Conservation (phyloP, 1,140 invertebrate species). For the Semibalanus balanoides region DNA sequence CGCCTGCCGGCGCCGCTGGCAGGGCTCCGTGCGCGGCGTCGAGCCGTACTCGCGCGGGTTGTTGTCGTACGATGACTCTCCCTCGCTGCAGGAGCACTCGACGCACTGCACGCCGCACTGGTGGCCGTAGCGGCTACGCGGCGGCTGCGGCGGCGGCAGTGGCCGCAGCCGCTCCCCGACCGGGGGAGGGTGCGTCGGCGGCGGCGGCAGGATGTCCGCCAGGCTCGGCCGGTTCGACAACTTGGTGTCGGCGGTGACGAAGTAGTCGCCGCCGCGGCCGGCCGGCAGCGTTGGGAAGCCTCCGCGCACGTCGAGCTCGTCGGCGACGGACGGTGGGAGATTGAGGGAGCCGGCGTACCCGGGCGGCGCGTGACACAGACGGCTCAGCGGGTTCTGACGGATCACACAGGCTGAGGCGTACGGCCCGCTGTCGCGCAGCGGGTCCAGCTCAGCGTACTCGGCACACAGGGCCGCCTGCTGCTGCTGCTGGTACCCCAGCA, state of each 20-base stretch:
- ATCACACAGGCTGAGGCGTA: neutral
- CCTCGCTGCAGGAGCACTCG: neutral
- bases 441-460: slow-evolving; percentile 4
- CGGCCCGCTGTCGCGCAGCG: neutral
- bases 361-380: neutral
- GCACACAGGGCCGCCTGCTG: neutral
- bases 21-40: neutral
- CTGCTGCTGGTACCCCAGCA: slow-evolving; percentile 14
- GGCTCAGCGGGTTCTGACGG: neutral
- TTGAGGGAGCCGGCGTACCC: neutral
- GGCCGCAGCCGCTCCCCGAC: neutral
- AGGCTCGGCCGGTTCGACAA: neutral
- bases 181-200: neutral
- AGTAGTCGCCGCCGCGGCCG: neutral
- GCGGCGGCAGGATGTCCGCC: neutral
- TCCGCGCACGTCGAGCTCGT: too few relatives aligned
- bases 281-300: neutral
- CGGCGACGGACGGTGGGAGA: neutral
- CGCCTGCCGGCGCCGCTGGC: neutral
- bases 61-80: neutral
- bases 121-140: too few relatives aligned
- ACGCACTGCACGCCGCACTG: neutral
- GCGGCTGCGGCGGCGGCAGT: too few relatives aligned
- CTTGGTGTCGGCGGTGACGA: neutral
- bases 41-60: neutral